Base-by-base conservation (phyloP, 2,888 invertebrate species). In the Ametastegia equiseti region DNA sequence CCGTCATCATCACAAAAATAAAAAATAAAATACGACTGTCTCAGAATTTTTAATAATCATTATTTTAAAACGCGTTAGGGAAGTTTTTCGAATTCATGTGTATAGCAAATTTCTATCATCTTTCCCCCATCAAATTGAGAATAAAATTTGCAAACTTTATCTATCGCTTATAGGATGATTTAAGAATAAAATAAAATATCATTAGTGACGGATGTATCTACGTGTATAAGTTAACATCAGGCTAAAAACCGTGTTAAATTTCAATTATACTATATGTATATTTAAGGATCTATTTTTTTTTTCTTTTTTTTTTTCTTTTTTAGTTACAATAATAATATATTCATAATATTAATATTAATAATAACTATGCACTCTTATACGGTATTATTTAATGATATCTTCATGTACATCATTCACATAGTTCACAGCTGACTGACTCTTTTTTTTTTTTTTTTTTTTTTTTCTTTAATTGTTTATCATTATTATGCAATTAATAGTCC, bases 401-500 rank as follows among this genome's bases (percentile, higher is more conserved):
- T 84, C 84, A 84, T 86, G 79, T 88, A 86, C 85, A 88, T 87
- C 84, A 85, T 85, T 85, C 83, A 86, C 84, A 84, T 84, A 84
- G 83, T 84, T 83, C 81, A 83, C 83, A 83, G 83, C 81, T 82
- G 83, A 82, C 80, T 85, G 73, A 60, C 78, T 83, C 81, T 81
- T 81, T 83, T 81, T 80, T 57, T 67, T 82, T 82, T 47, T 71
- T 83, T 67, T 54, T 69, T 67, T 45, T 78, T 47, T 33, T 60
- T 67, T 79, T 81, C 79, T 30, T 60, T 71, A 69, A 60, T 33
- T 57, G 42, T 39, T 71, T 71, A 50, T 80, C 65, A 27, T 80
- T 69, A 7, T 81, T 60, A 60, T 50, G 30, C 19, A 30, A 11
- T 3, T 71, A 71, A 78, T 81, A 78, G 47, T 82, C 71, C 50